phyloP scores from a whole-genome alignment of 2,797 vertebrate species.

The Martes flavigula region DNA sequence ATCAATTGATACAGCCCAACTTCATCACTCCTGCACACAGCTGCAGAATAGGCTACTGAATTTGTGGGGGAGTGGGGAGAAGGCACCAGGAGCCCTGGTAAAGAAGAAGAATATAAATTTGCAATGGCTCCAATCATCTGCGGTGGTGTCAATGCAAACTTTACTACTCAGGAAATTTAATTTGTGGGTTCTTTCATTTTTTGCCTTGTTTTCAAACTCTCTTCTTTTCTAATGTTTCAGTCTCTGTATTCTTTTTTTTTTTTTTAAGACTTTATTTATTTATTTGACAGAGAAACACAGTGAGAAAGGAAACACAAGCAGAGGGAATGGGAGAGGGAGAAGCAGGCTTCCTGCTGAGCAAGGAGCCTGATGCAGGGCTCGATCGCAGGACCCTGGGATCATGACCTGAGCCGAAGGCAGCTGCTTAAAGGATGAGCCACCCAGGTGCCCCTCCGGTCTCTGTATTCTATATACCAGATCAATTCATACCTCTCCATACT shows the following conservation, averaged over 20 bases:
- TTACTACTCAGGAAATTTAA: neutral
- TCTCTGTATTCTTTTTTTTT: neutral
- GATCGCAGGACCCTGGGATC: no score
- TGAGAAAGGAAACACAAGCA: no score
- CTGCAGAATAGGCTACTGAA: neutral
- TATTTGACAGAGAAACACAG: no score
- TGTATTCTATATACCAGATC: neutral
- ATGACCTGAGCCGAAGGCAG: no score
- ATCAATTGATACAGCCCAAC: neutral
- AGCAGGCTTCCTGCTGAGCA: no score
- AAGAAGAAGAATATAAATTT: neutral
- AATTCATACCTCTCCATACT: neutral
- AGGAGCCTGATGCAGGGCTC: no score
- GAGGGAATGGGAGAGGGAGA: no score
- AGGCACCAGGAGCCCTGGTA: neutral
- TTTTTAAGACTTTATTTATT: no score
- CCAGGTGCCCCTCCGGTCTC: neutral
- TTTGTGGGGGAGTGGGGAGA: no score
- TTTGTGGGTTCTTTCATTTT: neutral
- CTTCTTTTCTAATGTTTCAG: neutral
- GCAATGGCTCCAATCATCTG: neutral
- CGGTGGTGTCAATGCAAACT: neutral
- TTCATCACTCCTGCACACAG: neutral
- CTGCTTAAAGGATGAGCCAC: no score
- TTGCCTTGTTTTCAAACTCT: conserved; percentile 24